phyloP scores from a whole-genome alignment of 1,140 invertebrate species.

The Nixonia krombeini region DNA sequence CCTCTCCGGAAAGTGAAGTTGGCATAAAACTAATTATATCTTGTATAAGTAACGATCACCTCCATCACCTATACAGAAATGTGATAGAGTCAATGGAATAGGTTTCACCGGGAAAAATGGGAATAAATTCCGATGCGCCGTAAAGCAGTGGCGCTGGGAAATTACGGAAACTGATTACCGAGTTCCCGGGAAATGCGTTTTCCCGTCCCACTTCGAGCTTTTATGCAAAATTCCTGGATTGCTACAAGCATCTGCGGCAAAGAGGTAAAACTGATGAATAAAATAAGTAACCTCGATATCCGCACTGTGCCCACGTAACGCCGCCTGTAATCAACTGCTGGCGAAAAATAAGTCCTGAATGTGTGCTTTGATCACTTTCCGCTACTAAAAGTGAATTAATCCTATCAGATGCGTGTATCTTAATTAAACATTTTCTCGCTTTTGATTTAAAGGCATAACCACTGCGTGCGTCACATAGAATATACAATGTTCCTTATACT shows the following conservation, averaged over 20 bases:
- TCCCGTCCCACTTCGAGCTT: neutral
- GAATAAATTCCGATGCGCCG: neutral
- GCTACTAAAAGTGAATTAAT: too few relatives aligned
- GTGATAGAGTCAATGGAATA: constrained; percentile 2
- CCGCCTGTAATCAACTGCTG: constrained; percentile 8
- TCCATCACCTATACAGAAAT: neutral
- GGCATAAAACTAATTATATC: too few relatives aligned
- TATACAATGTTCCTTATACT: too few relatives aligned
- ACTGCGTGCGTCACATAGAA: too few relatives aligned
- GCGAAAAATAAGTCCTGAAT: constrained; percentile 3
- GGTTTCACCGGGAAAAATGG: constrained; percentile 1
- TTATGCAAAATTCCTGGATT: constrained; percentile 5
- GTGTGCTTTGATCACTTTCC: neutral
- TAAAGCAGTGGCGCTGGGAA: neutral
- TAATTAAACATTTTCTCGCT: too few relatives aligned
- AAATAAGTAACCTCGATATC: constrained; percentile 5
- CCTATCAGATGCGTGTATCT: too few relatives aligned
- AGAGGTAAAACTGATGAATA: constrained; percentile 12
- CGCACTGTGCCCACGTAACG: neutral
- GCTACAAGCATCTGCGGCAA: neutral
- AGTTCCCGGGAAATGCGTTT: neutral
- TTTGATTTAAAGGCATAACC: too few relatives aligned
- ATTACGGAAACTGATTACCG: neutral
- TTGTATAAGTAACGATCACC: too few relatives aligned
- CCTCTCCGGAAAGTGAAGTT: constrained; percentile 11